Evolutionary conservation across 2,113 vertebrate species (phyloP).

Genomic region (Channa argus): DNA sequence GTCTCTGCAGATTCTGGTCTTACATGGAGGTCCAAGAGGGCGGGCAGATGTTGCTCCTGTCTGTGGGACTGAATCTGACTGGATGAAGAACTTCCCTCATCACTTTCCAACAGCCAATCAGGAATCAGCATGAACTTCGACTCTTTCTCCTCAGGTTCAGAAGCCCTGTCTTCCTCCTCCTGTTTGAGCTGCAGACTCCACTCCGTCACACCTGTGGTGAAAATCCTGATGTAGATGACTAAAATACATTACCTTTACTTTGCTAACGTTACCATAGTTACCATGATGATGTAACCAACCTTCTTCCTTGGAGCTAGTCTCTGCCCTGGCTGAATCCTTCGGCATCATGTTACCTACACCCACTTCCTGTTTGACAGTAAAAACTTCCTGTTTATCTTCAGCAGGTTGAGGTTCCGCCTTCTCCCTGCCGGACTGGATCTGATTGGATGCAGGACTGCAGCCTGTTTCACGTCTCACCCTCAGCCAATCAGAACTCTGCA

Average conservation of each 20-base stretch:
- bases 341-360: background rate
- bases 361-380: no score
- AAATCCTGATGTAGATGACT: background rate
- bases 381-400: slow-evolving; percentile 11
- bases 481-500: background rate
- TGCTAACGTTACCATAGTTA: no score
- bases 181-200: background rate
- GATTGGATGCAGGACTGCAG: background rate
- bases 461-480: background rate
- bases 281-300: background rate
- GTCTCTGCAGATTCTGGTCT: background rate
- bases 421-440: background rate
- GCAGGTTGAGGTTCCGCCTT: background rate
- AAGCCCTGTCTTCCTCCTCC: background rate
- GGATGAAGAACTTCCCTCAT: background rate
- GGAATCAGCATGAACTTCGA: background rate
- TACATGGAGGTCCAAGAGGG: background rate
- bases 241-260: no score
- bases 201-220: background rate
- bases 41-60: background rate
- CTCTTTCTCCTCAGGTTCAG: background rate
- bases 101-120: background rate
- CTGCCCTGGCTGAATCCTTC: background rate
- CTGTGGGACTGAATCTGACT: background rate
- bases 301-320: background rate